Evolutionary conservation across 2,888 invertebrate genomes (phyloP).

Genomic region (Chydorus sphaericus): DNA sequence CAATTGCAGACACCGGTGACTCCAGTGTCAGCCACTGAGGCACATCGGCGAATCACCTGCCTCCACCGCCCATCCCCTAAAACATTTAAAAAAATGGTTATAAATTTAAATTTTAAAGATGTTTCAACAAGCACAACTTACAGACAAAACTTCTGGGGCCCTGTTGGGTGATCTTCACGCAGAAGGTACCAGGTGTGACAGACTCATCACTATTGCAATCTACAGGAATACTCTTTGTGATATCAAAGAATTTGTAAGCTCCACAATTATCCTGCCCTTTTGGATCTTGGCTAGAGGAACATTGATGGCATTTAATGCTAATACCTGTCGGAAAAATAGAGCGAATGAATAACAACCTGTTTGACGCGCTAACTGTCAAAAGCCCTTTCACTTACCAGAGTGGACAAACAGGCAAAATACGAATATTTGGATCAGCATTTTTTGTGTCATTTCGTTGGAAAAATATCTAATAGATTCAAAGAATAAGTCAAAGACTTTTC

Average conservation of each 20-base stretch:
- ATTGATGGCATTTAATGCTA: constrained; percentile 82
- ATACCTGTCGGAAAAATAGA: constrained; percentile 32
- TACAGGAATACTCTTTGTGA: constrained; percentile 67
- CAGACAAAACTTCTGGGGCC: constrained; percentile 88
- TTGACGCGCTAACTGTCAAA: no score
- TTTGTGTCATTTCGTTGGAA: not conserved
- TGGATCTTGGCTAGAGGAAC: constrained; percentile 70
- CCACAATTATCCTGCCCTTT: constrained; percentile 77
- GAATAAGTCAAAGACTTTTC: not conserved
- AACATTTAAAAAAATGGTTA: constrained; percentile 6
- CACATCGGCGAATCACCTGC: constrained; percentile 76
- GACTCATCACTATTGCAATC: constrained; percentile 92
- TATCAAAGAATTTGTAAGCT: constrained; percentile 72
- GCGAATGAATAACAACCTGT: not conserved
- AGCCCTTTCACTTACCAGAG: constrained; percentile 2
- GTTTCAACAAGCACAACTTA: constrained; percentile 35
- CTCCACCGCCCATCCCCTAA: constrained; percentile 90
- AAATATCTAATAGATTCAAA: not conserved
- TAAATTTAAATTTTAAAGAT: not conserved
- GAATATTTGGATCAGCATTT: not conserved
- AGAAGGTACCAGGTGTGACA: constrained; percentile 86
- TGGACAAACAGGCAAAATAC: not conserved
- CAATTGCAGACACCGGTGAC: constrained; percentile 92
- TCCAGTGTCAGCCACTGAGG: constrained; percentile 76
- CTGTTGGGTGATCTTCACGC: constrained; percentile 87